Evolutionary conservation across 2,797 vertebrate species (phyloP).

Genomic region (Enteromius trimaculatus): DNA sequence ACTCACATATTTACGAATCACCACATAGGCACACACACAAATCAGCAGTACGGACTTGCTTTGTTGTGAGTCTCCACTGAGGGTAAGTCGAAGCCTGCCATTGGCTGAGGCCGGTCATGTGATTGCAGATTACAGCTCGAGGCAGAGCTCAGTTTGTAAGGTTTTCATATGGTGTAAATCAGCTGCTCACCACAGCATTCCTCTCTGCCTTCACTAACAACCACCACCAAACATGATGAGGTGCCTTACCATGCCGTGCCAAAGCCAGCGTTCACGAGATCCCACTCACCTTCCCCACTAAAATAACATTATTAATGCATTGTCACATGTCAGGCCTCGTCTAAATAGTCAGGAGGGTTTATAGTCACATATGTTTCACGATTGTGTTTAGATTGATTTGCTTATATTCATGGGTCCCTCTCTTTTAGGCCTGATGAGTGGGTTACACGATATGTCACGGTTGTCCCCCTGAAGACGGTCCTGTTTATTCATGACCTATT

Average conservation of each 20-base stretch:
- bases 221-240: conserved; percentile 49
- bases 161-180: conserved; percentile 85
- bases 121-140: conserved; percentile 74
- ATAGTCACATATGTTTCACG: neutral
- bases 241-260: conserved; percentile 19
- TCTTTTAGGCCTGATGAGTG: neutral
- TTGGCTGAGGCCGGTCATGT: conserved; percentile 76
- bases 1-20: conserved; percentile 33
- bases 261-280: conserved; percentile 30
- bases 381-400: neutral
- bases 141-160: conserved; percentile 79
- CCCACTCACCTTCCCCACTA: conserved; percentile 12
- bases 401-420: neutral
- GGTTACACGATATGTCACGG: neutral
- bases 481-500: conserved; percentile 28
- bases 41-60: conserved; percentile 60
- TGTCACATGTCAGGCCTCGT: neutral
- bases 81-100: conserved; percentile 66
- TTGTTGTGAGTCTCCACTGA: conserved; percentile 70
- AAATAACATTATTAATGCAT: neutral
- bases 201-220: conserved; percentile 61
- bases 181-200: conserved; percentile 80
- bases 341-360: neutral
- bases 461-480: neutral
- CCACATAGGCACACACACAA: conserved; percentile 38